Evolutionary conservation across 2,797 vertebrate species (phyloP), one percentile per base, ranked within the genome.

Genomic region (Tympanoctomys barrerae): DNA sequence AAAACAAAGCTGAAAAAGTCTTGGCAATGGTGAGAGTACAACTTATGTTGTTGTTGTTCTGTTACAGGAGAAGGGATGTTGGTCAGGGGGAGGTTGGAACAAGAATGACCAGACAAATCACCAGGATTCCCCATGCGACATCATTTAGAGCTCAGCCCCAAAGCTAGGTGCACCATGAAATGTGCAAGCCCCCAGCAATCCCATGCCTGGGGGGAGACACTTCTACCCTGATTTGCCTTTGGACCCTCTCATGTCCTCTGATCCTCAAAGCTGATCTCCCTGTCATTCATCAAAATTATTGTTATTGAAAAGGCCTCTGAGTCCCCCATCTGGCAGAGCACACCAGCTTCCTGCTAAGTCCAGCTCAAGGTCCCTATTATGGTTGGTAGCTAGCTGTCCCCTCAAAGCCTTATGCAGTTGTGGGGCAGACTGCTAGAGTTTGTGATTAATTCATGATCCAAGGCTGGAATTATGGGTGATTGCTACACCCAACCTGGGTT

Each of bases 201-300:
- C 42, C 22, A 1, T 0, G 1, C 59, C 19, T 16, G 33, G 7
- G 57, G 70, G 87, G 26, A 70, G 81, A 46, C 1, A 10, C 42
- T 84, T 71, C 66, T 62, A 68, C 77, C 22, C 28, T 42, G 42
- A 75, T 70, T 85, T 28, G 66, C 2, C 1, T 36, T 83, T 78
- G n/a, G 46, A 77, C 79, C 77, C 70, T n/a, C 71, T 77, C 61
- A 2, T 21, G 62, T 42, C 64, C 68, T 92, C 28, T 36, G 57
- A 83, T 80, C 71, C 71, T 79, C 86, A 82, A 82, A 92, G 26
- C 46, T 61, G 66, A 95, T 70, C 46, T 52, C 11, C 86, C 33
- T 33, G 52, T 61, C 46, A 42, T 80, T 82, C 71, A n/a, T 36
- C 13, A 1, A 21, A 46, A 22, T 73, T 80, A 2, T 8, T 66